Evolutionary conservation across 2,113 vertebrate genomes (phyloP).

Genomic region (Albula goreensis): DNA sequence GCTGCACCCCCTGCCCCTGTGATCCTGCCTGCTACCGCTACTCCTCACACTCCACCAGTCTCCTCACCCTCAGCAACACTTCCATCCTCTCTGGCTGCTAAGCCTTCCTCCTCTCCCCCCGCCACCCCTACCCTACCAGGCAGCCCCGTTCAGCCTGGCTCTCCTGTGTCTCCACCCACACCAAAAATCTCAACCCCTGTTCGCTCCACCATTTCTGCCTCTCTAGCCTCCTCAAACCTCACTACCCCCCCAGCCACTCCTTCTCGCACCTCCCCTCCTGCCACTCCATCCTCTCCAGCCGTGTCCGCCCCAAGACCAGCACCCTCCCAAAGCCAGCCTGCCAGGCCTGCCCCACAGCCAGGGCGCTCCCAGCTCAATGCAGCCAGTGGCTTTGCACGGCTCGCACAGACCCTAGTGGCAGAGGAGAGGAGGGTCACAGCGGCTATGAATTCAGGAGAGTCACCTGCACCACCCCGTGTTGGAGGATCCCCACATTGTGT

Average conservation of each 20-base stretch:
- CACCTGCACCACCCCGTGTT: not conserved
- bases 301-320: conserved; percentile 46
- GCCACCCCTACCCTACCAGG: conserved; percentile 15
- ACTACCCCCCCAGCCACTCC: conserved; percentile 35
- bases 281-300: conserved; percentile 45
- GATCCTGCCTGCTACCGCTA: conserved; percentile 22
- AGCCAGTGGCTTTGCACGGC: conserved; percentile 10
- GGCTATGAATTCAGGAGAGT: not conserved
- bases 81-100: conserved; percentile 18
- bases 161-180: conserved; percentile 29
- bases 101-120: conserved; percentile 23
- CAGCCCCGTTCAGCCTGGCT: not conserved
- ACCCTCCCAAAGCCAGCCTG: conserved; percentile 45
- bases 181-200: conserved; percentile 24
- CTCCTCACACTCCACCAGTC: conserved; percentile 15
- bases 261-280: conserved; percentile 30
- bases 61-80: conserved; percentile 31
- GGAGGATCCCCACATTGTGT: not conserved
- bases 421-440: conserved; percentile 9
- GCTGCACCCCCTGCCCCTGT: not conserved
- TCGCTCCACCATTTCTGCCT: conserved; percentile 37
- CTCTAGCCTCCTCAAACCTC: not conserved
- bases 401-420: not conserved
- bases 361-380: conserved; percentile 69
- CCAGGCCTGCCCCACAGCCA: conserved; percentile 53